Evolutionary conservation across 2,113 vertebrate genomes (phyloP).

Genomic region (Mystacornis crossleyi): DNA sequence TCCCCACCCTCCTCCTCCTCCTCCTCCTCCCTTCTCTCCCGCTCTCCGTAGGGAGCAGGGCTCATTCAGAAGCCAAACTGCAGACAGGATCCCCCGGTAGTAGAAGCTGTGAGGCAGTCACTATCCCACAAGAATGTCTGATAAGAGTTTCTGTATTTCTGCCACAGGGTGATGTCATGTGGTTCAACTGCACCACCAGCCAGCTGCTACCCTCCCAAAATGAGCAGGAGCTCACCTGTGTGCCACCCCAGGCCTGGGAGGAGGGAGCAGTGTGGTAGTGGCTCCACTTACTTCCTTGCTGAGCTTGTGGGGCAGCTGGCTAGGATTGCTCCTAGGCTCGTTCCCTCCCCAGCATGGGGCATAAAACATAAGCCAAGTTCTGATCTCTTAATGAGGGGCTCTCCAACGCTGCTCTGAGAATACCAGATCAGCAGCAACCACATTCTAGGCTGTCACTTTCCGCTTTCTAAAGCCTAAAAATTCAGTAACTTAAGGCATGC

Average conservation of each 20-base stretch:
- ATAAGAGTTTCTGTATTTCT: neutral
- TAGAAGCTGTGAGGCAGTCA: neutral
- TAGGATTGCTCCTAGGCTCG: neutral
- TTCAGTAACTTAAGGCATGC: neutral
- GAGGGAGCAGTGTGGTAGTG: neutral
- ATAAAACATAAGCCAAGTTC: neutral
- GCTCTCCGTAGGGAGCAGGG: neutral
- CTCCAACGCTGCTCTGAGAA: neutral
- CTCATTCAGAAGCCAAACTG: conserved; percentile 5
- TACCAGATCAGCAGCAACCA: neutral
- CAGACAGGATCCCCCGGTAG: neutral
- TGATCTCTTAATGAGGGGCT: conserved; percentile 26
- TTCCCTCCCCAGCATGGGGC: neutral
- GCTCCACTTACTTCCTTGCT: neutral
- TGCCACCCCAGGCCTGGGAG: neutral
- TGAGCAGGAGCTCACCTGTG: neutral
- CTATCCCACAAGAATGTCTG: neutral
- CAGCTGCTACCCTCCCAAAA: neutral
- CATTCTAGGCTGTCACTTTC: neutral
- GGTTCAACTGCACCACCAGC: neutral
- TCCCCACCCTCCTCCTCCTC: neutral
- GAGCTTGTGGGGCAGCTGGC: neutral
- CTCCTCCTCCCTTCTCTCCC: conserved; percentile 1
- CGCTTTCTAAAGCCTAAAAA: neutral
- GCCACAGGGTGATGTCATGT: neutral